A percentile compares a stretch with the other conserved stretches of the same genome.
Evolutionary conservation across 2,888 invertebrate genomes (phyloP).

Genomic region (Sepioteuthis lessoniana): DNA sequence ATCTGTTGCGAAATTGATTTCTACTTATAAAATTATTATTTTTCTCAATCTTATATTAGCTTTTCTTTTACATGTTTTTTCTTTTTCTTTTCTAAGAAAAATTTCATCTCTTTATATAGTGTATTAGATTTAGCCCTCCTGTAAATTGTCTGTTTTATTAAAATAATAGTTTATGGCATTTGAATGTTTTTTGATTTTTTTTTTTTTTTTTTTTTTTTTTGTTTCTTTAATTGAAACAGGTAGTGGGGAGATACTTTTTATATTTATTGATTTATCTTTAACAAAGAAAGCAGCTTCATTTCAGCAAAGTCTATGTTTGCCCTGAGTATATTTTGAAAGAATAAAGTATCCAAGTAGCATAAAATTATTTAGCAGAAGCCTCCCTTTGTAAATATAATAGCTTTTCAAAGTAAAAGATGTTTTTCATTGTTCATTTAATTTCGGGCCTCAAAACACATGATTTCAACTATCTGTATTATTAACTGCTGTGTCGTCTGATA

Average conservation of each 20-base stretch:
- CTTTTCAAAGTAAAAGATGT: neutral
- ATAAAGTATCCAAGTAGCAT: neutral
- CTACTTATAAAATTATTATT: neutral
- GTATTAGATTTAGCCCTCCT: neutral
- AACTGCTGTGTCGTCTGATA: neutral
- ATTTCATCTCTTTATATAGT: neutral
- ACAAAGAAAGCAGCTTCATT: neutral
- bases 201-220: neutral
- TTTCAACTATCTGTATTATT: slow-evolving; percentile 3
- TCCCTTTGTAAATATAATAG: slow-evolving; percentile 18
- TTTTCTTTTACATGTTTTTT: neutral
- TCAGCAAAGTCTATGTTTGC: neutral
- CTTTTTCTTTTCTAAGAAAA: neutral
- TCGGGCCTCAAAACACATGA: neutral
- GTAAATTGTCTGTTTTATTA: neutral
- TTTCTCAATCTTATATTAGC: neutral
- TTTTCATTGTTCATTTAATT: slow-evolving; percentile 33
- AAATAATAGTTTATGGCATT: neutral
- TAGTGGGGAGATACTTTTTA: neutral
- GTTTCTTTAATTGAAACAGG: too few relatives aligned
- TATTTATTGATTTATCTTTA: neutral
- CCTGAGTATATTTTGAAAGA: neutral
- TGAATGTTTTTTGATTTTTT: neutral
- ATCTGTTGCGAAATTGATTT: neutral
- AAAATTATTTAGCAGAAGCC: neutral